phyloP scores from a whole-genome alignment of 2,888 invertebrate species.

The Scaptomyza parva region DNA sequence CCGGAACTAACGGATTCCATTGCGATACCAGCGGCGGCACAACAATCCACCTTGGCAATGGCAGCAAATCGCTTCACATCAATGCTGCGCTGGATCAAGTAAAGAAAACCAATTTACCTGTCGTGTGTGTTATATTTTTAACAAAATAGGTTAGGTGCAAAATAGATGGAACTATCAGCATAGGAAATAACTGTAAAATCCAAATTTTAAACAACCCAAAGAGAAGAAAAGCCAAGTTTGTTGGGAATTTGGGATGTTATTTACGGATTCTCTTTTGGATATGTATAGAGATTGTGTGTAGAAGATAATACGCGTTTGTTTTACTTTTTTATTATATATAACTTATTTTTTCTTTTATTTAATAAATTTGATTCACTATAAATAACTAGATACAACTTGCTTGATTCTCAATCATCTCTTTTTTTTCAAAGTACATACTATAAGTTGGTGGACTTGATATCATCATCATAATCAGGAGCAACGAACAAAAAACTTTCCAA shows the following conservation, averaged over 20 bases:
- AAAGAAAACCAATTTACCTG: constrained; percentile 28
- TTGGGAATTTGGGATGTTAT: constrained; percentile 6
- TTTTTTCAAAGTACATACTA: constrained; percentile 45
- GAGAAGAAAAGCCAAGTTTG: neutral
- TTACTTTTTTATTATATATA: constrained; percentile 62
- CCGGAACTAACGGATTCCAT: constrained; percentile 75
- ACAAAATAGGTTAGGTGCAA: constrained; percentile 62
- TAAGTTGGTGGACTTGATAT: constrained; percentile 50
- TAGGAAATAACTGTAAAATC: neutral
- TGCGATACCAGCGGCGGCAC: constrained; percentile 73
- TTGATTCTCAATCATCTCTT: constrained; percentile 45
- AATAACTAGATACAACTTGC: constrained; percentile 64
- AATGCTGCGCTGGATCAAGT: constrained; percentile 88
- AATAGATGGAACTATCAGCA: neutral
- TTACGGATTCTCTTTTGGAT: constrained; percentile 6
- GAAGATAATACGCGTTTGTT: constrained; percentile 14
- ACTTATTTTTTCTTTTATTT: constrained; percentile 72
- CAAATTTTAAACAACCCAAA: constrained; percentile 1
- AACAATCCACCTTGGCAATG: constrained; percentile 88
- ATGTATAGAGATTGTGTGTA: constrained; percentile 13
- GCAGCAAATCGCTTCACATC: constrained; percentile 93
- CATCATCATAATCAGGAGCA: constrained; percentile 16
- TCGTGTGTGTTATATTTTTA: constrained; percentile 54
- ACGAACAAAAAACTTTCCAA: constrained; percentile 22
- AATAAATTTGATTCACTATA: constrained; percentile 75